These are phyloP conservation scores for Tetragonula clypearis DNA, from an alignment of 1,140 invertebrate species.

Conservation along the genomic window DNA sequence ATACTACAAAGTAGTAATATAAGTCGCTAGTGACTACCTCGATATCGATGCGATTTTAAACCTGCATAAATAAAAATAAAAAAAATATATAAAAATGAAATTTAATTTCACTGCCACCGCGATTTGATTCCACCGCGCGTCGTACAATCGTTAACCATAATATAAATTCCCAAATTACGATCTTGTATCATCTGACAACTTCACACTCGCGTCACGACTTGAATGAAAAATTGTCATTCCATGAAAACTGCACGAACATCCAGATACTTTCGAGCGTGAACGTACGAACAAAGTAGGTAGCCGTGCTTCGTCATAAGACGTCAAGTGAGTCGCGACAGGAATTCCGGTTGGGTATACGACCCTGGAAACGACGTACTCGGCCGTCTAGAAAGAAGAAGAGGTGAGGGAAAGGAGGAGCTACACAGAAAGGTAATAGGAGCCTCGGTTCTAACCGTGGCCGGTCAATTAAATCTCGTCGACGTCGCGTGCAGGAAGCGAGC, in stretches of 20 bases:
- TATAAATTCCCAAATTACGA: no score
- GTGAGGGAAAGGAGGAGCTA: slow-evolving; percentile 14
- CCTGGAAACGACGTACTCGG: neutral
- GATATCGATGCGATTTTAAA: no score
- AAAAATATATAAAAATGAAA: no score
- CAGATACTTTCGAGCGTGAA: neutral
- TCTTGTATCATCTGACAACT: no score
- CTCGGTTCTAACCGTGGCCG: slow-evolving; percentile 59
- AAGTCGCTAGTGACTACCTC: no score
- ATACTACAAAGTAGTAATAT: no score
- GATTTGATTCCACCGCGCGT: no score
- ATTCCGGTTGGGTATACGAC: neutral
- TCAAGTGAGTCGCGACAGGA: slow-evolving; percentile 33
- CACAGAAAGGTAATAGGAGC: slow-evolving; percentile 54
- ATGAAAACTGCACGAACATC: neutral
- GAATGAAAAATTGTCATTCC: no score
- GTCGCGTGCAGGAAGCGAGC: slow-evolving; percentile 68
- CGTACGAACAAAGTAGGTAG: neutral
- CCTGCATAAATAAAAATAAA: no score
- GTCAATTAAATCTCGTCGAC: slow-evolving; percentile 71
- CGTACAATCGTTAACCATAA: no score
- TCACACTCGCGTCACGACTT: no score
- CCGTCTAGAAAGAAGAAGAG: slow-evolving; percentile 27
- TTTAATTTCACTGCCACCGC: no score
- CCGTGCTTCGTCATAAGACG: slow-evolving; percentile 20